Conservation (phyloP, 1,140 invertebrate species). For the Gonioctena quinquepunctata region DNA sequence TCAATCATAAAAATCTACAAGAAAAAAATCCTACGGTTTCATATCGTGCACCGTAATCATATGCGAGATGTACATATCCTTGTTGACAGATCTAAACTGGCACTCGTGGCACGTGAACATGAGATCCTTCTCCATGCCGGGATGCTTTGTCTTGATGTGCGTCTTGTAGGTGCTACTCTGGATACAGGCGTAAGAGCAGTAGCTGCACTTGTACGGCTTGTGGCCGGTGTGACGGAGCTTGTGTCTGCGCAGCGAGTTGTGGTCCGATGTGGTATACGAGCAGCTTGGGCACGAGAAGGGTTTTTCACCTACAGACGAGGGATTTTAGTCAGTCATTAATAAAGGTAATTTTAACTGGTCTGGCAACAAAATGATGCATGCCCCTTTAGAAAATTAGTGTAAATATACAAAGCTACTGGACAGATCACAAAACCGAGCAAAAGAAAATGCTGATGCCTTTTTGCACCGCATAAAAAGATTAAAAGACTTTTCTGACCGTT, state of each 20-base stretch:
- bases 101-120: conserved; percentile 61
- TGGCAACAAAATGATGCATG: no score
- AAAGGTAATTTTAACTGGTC: no score
- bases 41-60: conserved; percentile 39
- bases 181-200: conserved; percentile 72
- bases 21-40: background rate
- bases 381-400: no score
- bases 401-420: no score
- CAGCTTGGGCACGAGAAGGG: conserved; percentile 81
- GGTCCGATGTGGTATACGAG: conserved; percentile 75
- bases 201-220: conserved; percentile 71
- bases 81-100: conserved; percentile 60
- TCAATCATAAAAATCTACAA: no score
- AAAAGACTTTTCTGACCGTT: no score
- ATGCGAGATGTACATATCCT: conserved; percentile 57
- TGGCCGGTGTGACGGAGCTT: conserved; percentile 76
- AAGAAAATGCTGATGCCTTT: no score
- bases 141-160: conserved; percentile 63
- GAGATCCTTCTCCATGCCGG: conserved; percentile 57
- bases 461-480: no score
- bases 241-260: conserved; percentile 81
- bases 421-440: no score
- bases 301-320: conserved; percentile 68
- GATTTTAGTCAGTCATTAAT: no score
- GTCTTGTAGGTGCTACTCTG: conserved; percentile 69